A percentile compares a stretch with the other conserved stretches of the same genome.
phyloP scores from a whole-genome alignment of 2,113 vertebrate species.

The Rhizomys pruinosus region DNA sequence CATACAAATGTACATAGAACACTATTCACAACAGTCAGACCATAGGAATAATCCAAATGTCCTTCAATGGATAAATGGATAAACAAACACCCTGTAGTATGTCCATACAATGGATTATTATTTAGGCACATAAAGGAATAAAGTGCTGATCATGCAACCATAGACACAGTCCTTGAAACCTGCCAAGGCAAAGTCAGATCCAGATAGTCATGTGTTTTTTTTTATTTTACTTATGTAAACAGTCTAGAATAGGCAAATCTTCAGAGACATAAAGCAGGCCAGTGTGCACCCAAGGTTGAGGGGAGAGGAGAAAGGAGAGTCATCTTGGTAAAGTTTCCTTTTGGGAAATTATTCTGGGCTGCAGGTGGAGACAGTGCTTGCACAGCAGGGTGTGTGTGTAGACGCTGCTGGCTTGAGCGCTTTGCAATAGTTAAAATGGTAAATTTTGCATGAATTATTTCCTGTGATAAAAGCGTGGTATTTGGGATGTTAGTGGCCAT shows the following conservation, averaged over 20 bases:
- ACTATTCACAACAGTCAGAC: background rate
- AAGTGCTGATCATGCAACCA: too few species aligned
- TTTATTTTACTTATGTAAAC: background rate
- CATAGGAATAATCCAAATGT: background rate
- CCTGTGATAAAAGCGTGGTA: background rate
- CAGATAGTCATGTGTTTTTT: background rate
- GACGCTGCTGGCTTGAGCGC: background rate
- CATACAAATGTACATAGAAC: too few species aligned
- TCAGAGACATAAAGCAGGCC: background rate
- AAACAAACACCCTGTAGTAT: background rate
- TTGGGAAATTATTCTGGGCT: background rate
- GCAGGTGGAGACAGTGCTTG: background rate
- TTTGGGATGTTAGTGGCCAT: accelerated
- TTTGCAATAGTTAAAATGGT: background rate
- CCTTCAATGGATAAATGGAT: background rate
- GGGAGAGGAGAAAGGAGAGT: too few species aligned
- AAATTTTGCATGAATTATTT: background rate
- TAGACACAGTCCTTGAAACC: background rate
- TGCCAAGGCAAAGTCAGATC: background rate
- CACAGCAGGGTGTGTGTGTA: accelerated
- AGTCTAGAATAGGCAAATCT: background rate
- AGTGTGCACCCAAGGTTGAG: too few species aligned
- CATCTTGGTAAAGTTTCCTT: background rate
- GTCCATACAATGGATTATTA: background rate
- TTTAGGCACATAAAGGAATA: background rate